These are phyloP conservation scores for Clostera curtula DNA, from an alignment of 2,888 invertebrate species.

Conservation along the genomic window DNA sequence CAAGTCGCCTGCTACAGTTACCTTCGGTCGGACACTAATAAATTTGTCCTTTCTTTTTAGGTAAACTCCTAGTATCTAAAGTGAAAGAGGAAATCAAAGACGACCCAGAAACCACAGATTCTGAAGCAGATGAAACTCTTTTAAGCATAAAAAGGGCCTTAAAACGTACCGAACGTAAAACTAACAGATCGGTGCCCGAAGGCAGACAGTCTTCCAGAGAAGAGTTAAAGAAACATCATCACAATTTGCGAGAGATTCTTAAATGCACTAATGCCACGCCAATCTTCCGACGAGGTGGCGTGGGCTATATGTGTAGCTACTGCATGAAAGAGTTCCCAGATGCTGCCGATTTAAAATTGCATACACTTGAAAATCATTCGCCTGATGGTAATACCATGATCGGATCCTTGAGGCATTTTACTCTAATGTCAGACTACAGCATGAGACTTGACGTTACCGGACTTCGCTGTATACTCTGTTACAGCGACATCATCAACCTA, in stretches of 20 bases:
- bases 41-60: too few relatives aligned
- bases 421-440: constrained; percentile 19
- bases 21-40: too few relatives aligned
- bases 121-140: too few relatives aligned
- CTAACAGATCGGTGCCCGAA: background rate
- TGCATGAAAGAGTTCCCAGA: constrained; percentile 27
- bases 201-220: constrained; percentile 1
- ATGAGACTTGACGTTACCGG: constrained; percentile 38
- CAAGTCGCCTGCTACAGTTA: too few relatives aligned
- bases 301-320: constrained; percentile 39
- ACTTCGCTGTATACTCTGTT: constrained; percentile 21
- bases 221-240: constrained; percentile 27
- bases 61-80: too few relatives aligned
- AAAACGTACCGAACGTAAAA: too few relatives aligned
- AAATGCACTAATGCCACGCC: constrained; percentile 38
- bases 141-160: too few relatives aligned
- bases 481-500: constrained; percentile 6
- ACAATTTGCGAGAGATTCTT: constrained; percentile 30
- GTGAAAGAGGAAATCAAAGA: too few relatives aligned
- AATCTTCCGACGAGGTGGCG: constrained; percentile 24
- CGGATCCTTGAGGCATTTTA: constrained; percentile 24
- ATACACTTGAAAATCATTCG: constrained; percentile 27
- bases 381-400: constrained; percentile 15
- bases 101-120: too few relatives aligned
- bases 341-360: constrained; percentile 35